Evolutionary conservation across 1,140 invertebrate genomes (phyloP), one percentile per base, ranked within the genome.

Genomic region (Drosophila prosaltans): DNA sequence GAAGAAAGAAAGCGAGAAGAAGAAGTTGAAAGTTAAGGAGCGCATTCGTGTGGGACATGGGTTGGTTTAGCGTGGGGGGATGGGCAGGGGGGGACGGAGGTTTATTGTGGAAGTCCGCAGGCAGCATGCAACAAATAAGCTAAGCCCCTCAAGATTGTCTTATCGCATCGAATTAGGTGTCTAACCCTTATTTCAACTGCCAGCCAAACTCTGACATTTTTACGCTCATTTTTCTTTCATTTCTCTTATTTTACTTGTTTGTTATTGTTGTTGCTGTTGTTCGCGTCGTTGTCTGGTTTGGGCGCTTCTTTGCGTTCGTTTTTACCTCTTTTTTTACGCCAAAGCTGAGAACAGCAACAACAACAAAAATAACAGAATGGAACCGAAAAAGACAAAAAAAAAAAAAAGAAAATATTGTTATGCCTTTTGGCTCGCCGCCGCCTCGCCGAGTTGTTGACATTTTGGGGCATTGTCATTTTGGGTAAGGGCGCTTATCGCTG

Each of bases 141-240:
- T 75, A 60, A 71, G 76, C 76, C 76, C 45, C 75, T 69, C 67
- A 59, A 78, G 76, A 78, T 78, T 78, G 76, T 75, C 72, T 78
- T 78, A 78, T 78, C 72, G 68, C 76, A 75, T 72, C 74, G 76
- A 78, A 78, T 78, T 78, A 75, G 76, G 76, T 78, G 76, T 78
- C 72, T 78, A 78, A 78, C 76, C 75, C 75, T 78, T 78, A 75
- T 78, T 78, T 70, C 75, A 78, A 71, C 68, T 75, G 67, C 64
- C 67, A 78, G 24, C 60, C 54, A 51, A 65, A 75, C 72, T 67
- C 72, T 75, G 68, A 75, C 67, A 75, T 70, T 78, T 75, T 78
- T 68, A 74, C 75, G 76, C 72, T 75, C 67, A 65, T 72, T 68
- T 61, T 63, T 16, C 24, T 62, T 70, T 32, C 54, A n/a, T 28